Percentiles rank a stretch among this genome's conserved stretches.
Evolutionary conservation across 2,888 invertebrate genomes (phyloP).

Genomic region (Oligia latruncula): DNA sequence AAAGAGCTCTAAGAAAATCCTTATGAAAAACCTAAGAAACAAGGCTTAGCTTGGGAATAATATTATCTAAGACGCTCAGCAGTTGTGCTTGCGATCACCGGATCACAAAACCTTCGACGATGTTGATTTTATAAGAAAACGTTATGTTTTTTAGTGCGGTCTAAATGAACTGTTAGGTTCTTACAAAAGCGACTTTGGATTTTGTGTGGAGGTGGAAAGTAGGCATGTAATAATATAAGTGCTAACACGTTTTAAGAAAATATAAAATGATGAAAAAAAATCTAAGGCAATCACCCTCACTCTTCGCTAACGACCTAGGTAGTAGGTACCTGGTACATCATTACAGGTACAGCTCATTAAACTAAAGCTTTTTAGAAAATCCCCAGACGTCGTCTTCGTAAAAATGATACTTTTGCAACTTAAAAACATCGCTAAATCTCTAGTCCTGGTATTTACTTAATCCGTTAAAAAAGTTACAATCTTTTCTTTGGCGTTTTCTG

Average conservation of each 20-base stretch:
- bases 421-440: neutral
- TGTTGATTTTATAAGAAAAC: neutral
- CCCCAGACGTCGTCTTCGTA: neutral
- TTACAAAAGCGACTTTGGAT: conserved; percentile 5
- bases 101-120: neutral
- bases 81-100: neutral
- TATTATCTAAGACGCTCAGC: too few species aligned
- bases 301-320: conserved; percentile 20
- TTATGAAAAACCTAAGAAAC: neutral
- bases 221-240: conserved; percentile 42
- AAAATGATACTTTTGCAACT: neutral
- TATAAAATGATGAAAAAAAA: conserved; percentile 32
- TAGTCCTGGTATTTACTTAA: neutral
- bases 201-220: conserved; percentile 5
- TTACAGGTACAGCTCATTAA: conserved; percentile 46
- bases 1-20: neutral
- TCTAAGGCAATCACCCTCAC: neutral
- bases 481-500: neutral
- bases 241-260: conserved; percentile 35
- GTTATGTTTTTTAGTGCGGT: conserved; percentile 1
- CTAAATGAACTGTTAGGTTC: conserved; percentile 5
- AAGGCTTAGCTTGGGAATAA: too few species aligned
- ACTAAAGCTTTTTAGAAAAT: conserved; percentile 16
- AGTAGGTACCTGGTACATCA: neutral
- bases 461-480: neutral